Evolutionary conservation across 2,888 invertebrate genomes (phyloP).

Genomic region (Zeuzera pyrina): DNA sequence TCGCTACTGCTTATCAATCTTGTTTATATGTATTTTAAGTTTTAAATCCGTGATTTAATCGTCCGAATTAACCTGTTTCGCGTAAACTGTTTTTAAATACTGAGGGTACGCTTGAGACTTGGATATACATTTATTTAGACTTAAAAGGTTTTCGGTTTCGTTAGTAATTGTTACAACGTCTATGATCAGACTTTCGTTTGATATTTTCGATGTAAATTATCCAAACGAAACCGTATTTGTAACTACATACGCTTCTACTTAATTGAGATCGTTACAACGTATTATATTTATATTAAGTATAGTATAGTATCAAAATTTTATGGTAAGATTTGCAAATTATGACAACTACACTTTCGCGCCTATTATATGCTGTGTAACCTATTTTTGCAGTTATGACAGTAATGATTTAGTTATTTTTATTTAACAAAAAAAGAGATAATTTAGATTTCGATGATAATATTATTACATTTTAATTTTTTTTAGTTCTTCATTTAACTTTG

Average conservation of each 20-base stretch:
- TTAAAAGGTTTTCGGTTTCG: slow-evolving; percentile 30
- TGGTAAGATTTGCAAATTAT: slow-evolving; percentile 60
- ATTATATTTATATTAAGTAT: slow-evolving; percentile 70
- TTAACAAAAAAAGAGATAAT: slow-evolving; percentile 41
- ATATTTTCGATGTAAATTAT: slow-evolving; percentile 30
- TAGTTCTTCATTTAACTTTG: slow-evolving; percentile 28
- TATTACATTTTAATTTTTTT: slow-evolving; percentile 25
- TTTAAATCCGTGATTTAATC: too few relatives aligned
- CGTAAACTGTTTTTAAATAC: slow-evolving; percentile 33
- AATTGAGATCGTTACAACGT: slow-evolving; percentile 63
- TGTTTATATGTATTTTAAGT: too few relatives aligned
- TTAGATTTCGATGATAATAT: slow-evolving; percentile 46
- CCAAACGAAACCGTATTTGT: slow-evolving; percentile 35
- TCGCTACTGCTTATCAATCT: too few relatives aligned
- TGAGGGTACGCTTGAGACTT: slow-evolving; percentile 41
- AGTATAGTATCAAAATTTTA: slow-evolving; percentile 58
- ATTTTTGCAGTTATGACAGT: slow-evolving; percentile 32
- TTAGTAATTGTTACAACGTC: slow-evolving; percentile 24
- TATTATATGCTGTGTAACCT: slow-evolving; percentile 29
- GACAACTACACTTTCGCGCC: slow-evolving; percentile 49
- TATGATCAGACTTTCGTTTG: slow-evolving; percentile 11
- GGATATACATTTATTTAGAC: slow-evolving; percentile 39
- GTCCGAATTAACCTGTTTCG: slow-evolving; percentile 9
- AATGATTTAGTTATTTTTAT: slow-evolving; percentile 37
- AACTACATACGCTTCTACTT: slow-evolving; percentile 68